phyloP scores from a whole-genome alignment of 2,888 invertebrate species.

The Notodonta ziczac region DNA sequence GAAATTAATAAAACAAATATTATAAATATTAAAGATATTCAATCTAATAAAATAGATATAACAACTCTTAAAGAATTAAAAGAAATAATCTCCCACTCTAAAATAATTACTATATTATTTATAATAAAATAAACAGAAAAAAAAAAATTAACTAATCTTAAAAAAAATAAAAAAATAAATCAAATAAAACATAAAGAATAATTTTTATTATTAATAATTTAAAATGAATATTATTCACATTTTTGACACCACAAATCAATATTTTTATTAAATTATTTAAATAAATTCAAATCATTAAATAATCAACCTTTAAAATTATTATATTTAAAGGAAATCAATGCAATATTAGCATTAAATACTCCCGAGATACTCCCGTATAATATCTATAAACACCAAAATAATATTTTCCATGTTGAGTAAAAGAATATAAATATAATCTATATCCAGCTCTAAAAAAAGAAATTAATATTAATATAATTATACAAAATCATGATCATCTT shows the following conservation, averaged over 20 bases:
- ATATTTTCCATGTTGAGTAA: constrained; percentile 85
- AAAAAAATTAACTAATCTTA: constrained; percentile 69
- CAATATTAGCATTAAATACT: constrained; percentile 85
- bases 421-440: constrained; percentile 87
- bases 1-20: constrained; percentile 87
- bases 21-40: constrained; percentile 87
- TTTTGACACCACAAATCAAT: constrained; percentile 87
- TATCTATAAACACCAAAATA: constrained; percentile 79
- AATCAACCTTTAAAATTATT: constrained; percentile 83
- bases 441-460: constrained; percentile 88
- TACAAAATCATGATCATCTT: constrained; percentile 74
- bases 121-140: constrained; percentile 75
- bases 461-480: constrained; percentile 82
- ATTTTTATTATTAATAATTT: constrained; percentile 70
- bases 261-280: constrained; percentile 88
- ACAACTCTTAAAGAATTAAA: constrained; percentile 76
- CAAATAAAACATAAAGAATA: constrained; percentile 81
- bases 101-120: constrained; percentile 73
- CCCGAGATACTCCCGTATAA: constrained; percentile 76
- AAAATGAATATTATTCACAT: constrained; percentile 79
- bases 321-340: constrained; percentile 87
- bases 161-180: constrained; percentile 76
- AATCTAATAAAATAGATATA: constrained; percentile 86
- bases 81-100: constrained; percentile 83
- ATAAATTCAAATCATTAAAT: constrained; percentile 79